Conservation (phyloP, 2,888 invertebrate genomes). For the Helicoverpa assulta region DNA sequence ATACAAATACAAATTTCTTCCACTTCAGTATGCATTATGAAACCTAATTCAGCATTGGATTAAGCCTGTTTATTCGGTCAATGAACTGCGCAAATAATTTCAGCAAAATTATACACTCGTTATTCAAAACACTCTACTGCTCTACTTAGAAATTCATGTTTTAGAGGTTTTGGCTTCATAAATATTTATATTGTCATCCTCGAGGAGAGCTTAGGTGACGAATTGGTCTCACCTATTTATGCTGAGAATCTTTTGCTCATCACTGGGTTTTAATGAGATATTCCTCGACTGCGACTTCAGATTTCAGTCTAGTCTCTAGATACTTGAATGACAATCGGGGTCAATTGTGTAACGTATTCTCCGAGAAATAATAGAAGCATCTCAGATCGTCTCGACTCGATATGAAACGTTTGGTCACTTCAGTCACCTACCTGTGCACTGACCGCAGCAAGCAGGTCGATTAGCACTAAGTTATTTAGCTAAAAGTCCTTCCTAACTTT, state of each 20-base stretch:
- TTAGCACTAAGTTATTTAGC: background rate
- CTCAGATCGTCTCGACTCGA: background rate
- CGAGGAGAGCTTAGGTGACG: background rate
- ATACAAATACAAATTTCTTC: background rate
- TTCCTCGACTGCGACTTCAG: background rate
- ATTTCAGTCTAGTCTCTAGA: background rate
- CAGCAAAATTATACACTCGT: background rate
- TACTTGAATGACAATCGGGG: background rate
- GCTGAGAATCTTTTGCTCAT: background rate
- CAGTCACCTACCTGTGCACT: constrained; percentile 1
- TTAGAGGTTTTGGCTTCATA: background rate
- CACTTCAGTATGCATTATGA: background rate
- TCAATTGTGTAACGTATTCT: background rate
- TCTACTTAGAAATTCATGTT: background rate
- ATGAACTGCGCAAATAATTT: background rate
- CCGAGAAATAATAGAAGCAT: background rate
- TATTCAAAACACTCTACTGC: constrained; percentile 1
- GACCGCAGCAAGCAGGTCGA: constrained; percentile 1
- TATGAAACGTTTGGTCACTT: background rate
- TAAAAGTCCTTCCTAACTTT: constrained; percentile 2
- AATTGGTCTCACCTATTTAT: background rate
- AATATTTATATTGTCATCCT: background rate
- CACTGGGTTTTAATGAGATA: background rate
- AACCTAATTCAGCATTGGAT: background rate
- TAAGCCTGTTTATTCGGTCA: background rate